Base-by-base conservation (phyloP, 2,113 vertebrate genomes). In the Oryzias celebensis region DNA sequence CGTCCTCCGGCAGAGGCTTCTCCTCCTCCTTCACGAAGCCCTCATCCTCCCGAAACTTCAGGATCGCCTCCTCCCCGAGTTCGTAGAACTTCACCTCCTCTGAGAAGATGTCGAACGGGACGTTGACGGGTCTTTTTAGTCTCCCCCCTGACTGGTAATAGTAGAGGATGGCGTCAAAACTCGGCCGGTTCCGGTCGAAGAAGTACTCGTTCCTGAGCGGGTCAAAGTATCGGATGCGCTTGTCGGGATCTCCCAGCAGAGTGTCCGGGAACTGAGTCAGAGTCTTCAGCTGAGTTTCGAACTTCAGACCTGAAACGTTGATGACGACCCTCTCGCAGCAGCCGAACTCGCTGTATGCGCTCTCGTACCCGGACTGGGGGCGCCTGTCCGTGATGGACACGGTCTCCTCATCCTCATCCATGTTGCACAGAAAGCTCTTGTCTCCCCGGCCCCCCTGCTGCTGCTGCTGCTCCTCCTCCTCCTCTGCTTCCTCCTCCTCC, bases 11-110 rank as follows among this genome's bases (percentile, higher is more conserved):
- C 74, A 99, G 85, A 41, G 89, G 92, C 58, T 95, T 94, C 31
- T 99, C 97, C 65, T 97, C 96, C 85, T 99, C 97, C 41, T 97
- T 94, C 31, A 98, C 95, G 28, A 98, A 99, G 14, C 97, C 97
- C 86, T 99, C 97, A 6, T 99, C 97, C 86, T 99, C 97, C 31
- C 97, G 92, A 77, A 98, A 98, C 86, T 98, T 98, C 12, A 96
- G 91, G 80, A 98, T 94, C 41, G 96, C 96, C 87, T 99, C 96
- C 2, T 98, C 96, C 7, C 97, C 97, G 54, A 99, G 86, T 18
- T 99, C 94, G 48, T 99, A 99, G 84, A 99, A 99, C 90, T 97
- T 98, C 53, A 99, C 94, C 88, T 99, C 97, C 91, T 99, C 97
- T 0, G 93, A 94, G 91, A 99, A 99, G 81, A 98, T 96, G 76